Conservation (phyloP, 2,113 vertebrate species). For the Archilochus colubris region DNA sequence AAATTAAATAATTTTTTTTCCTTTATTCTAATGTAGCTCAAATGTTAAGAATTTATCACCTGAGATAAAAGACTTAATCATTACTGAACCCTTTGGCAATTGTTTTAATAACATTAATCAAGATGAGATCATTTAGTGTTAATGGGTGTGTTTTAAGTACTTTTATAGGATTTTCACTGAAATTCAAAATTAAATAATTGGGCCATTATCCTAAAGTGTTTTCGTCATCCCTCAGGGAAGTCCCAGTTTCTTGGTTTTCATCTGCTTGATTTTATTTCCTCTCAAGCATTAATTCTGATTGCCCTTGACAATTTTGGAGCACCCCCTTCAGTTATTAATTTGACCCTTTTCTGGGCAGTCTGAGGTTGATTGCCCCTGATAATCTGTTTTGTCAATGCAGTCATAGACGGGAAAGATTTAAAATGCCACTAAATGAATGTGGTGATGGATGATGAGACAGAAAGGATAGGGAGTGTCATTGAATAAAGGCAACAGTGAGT, state of each 20-base stretch:
- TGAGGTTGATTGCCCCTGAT: constrained; percentile 8
- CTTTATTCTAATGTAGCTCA: not conserved
- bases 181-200: constrained; percentile 72
- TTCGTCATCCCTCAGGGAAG: constrained; percentile 58
- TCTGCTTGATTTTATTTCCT: constrained; percentile 43
- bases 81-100: constrained; percentile 52
- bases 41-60: constrained; percentile 61
- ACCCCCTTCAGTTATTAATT: constrained; percentile 21
- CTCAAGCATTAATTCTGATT: constrained; percentile 33
- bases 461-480: not conserved
- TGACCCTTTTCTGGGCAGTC: constrained; percentile 21
- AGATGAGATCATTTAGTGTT: constrained; percentile 65
- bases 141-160: constrained; percentile 60
- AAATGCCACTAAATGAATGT: not conserved
- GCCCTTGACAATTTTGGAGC: constrained; percentile 1
- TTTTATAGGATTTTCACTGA: constrained; percentile 73
- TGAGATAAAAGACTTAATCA: constrained; percentile 68
- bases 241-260: constrained; percentile 43
- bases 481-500: not conserved
- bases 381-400: constrained; percentile 39
- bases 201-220: constrained; percentile 64
- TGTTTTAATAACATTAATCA: constrained; percentile 72
- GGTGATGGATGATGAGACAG: not conserved
- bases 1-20: constrained; percentile 45
- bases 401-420: constrained; percentile 12